phyloP scores from a whole-genome alignment of 2,888 invertebrate species.

The Drosophila kokeensis region DNA sequence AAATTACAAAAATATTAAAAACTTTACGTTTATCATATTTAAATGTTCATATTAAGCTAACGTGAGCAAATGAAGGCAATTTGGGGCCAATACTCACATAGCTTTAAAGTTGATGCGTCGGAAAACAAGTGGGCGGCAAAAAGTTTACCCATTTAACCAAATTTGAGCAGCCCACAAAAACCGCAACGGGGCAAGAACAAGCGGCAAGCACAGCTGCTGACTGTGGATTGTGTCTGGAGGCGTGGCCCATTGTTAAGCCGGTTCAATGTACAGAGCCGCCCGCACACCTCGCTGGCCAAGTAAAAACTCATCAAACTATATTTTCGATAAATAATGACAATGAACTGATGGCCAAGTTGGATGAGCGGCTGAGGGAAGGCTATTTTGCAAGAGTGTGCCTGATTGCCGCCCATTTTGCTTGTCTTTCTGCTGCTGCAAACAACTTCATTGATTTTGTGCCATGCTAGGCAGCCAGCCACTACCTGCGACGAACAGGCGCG shows the following conservation, averaged over 20 bases:
- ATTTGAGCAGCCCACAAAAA: slow-evolving; percentile 54
- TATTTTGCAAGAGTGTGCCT: neutral
- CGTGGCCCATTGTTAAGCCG: slow-evolving; percentile 28
- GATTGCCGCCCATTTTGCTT: slow-evolving; percentile 26
- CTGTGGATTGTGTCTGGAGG: slow-evolving; percentile 7
- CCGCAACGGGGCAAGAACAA: slow-evolving; percentile 61
- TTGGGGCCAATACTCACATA: slow-evolving; percentile 32
- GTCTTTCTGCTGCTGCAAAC: slow-evolving; percentile 16
- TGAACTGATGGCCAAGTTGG: neutral
- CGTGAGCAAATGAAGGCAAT: slow-evolving; percentile 28
- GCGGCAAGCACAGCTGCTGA: slow-evolving; percentile 25
- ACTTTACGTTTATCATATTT: neutral
- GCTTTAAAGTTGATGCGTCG: slow-evolving; percentile 46
- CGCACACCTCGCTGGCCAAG: slow-evolving; percentile 36
- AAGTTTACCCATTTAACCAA: slow-evolving; percentile 71
- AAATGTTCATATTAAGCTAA: neutral
- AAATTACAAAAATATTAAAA: neutral
- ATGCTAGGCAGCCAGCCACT: slow-evolving; percentile 43
- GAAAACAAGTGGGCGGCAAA: slow-evolving; percentile 39
- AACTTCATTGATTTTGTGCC: slow-evolving; percentile 77
- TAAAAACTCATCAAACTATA: slow-evolving; percentile 80
- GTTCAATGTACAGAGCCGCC: slow-evolving; percentile 43
- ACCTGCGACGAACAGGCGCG: slow-evolving; percentile 38
- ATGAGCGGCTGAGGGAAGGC: neutral
- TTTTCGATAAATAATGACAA: slow-evolving; percentile 79